phyloP scores from a whole-genome alignment of 2,113 vertebrate species.

The Pseudorectes ferrugineus region DNA sequence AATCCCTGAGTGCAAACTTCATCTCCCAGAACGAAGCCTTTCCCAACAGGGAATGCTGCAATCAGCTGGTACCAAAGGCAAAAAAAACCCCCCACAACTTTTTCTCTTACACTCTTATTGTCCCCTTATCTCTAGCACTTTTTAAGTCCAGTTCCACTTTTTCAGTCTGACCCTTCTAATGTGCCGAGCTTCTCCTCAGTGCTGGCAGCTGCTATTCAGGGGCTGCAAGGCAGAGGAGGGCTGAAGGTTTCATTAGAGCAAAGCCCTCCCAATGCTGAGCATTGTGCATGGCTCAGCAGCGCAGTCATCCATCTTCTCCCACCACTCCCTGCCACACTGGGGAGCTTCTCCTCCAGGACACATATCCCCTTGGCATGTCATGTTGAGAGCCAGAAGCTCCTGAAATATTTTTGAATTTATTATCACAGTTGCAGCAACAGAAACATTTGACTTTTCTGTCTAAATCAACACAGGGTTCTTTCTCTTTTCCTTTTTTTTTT shows the following conservation, averaged over 20 bases:
- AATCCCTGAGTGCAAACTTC: background rate
- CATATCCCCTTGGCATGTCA: background rate
- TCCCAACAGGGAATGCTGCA: background rate
- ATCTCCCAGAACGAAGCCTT: background rate
- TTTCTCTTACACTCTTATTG: background rate
- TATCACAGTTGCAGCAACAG: background rate
- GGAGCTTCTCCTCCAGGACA: slow-evolving; percentile 4
- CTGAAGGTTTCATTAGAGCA: slow-evolving; percentile 16
- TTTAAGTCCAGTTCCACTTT: slow-evolving; percentile 1
- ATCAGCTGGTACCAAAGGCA: background rate
- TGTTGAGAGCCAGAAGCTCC: background rate
- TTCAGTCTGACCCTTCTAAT: background rate
- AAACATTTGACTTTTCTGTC: background rate
- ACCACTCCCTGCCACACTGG: background rate
- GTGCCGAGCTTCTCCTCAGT: background rate
- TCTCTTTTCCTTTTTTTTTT: background rate
- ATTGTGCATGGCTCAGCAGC: slow-evolving; percentile 3
- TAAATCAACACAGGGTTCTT: background rate
- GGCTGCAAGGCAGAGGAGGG: background rate
- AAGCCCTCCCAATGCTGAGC: background rate
- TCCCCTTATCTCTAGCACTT: background rate
- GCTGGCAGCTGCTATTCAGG: slow-evolving; percentile 46
- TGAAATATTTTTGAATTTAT: background rate
- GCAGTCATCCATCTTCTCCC: background rate
- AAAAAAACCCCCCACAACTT: accelerated